phyloP scores from a whole-genome alignment of 2,888 invertebrate species.

The Griposia aprilina region DNA sequence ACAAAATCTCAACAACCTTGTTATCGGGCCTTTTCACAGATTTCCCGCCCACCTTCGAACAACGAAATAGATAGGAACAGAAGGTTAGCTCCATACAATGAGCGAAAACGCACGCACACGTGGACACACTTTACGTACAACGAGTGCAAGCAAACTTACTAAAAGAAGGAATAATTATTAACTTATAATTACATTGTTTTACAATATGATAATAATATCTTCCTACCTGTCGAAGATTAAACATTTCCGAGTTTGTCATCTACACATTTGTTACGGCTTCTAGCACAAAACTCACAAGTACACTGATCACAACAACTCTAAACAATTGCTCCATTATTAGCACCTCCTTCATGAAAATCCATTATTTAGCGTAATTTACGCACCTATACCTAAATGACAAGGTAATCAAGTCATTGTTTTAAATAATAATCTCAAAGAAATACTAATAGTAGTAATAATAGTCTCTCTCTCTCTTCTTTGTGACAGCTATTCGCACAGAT shows the following conservation, averaged over 20 bases:
- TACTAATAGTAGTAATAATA: no score
- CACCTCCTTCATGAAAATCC: background rate
- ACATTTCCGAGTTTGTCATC: background rate
- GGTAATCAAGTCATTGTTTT: background rate
- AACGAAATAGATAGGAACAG: background rate
- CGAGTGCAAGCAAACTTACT: background rate
- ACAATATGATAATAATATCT: no score
- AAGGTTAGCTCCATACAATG: background rate
- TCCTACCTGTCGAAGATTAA: background rate
- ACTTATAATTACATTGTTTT: no score
- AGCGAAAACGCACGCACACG: no score
- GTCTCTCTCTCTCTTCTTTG: no score
- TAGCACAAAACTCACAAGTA: background rate
- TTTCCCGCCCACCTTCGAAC: slow-evolving; percentile 47
- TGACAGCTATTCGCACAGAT: background rate
- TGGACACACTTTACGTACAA: background rate
- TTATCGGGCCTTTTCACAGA: slow-evolving; percentile 52
- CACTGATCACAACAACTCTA: background rate
- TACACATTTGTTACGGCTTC: background rate
- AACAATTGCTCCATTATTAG: background rate
- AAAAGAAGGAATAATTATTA: background rate
- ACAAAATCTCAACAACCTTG: slow-evolving; percentile 61
- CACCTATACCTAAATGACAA: background rate
- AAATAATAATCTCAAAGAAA: background rate
- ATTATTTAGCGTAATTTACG: background rate